These are phyloP conservation scores for Mesocentrotus franciscanus DNA, from an alignment of 53 echinoderm and acorn worm genomes.

Conservation along the genomic window DNA sequence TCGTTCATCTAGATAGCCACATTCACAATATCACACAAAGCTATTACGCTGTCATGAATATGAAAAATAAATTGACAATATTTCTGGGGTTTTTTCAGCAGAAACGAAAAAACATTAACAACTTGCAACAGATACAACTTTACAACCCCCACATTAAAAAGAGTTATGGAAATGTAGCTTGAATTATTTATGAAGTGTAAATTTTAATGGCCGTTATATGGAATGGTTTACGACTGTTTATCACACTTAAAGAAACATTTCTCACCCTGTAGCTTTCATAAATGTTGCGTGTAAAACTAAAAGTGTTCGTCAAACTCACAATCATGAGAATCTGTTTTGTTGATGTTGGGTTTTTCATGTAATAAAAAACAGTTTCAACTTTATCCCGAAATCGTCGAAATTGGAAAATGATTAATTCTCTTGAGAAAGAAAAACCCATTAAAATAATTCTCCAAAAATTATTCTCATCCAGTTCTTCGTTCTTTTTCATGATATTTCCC, in stretches of 20 bases:
- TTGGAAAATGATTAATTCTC: too few relatives aligned
- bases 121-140: background rate
- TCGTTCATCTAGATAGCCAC: background rate
- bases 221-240: conserved; percentile 8
- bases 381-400: too few relatives aligned
- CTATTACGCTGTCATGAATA: background rate
- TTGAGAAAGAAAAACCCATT: too few relatives aligned
- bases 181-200: conserved; percentile 11
- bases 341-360: background rate
- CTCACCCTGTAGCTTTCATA: background rate
- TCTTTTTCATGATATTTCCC: too few relatives aligned
- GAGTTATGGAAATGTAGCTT: background rate
- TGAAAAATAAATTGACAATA: background rate
- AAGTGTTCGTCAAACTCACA: too few relatives aligned
- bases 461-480: too few relatives aligned
- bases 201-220: background rate
- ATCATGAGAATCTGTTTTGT: background rate
- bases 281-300: background rate
- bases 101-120: background rate
- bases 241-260: background rate
- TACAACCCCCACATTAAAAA: background rate
- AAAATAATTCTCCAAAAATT: too few relatives aligned
- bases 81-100: background rate
- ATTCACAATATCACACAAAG: background rate
- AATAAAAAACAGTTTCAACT: too few relatives aligned